phyloP scores from a whole-genome alignment of 2,113 vertebrate species.

The Suricata suricatta region DNA sequence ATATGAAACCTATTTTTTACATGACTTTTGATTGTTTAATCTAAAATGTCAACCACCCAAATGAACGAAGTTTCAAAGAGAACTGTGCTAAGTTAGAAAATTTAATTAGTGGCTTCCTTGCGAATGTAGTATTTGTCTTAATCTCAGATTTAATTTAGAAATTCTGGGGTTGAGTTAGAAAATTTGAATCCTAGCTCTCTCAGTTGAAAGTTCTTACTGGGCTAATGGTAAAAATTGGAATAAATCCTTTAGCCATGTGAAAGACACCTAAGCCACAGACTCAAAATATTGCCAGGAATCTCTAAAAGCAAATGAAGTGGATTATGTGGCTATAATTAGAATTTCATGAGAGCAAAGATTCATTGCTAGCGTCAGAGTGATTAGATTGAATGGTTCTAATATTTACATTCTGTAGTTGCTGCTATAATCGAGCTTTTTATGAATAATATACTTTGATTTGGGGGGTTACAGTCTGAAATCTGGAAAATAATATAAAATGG shows the following conservation, averaged over 20 bases:
- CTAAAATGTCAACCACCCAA: not conserved
- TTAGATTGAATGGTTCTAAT: conserved; percentile 25
- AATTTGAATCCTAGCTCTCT: not conserved
- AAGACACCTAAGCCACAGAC: conserved; percentile 6
- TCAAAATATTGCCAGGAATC: conserved; percentile 33
- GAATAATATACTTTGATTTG: conserved; percentile 26
- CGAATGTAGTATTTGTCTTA: not conserved
- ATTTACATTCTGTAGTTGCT: not conserved
- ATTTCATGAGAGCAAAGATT: conserved; percentile 20
- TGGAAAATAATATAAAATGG: not conserved
- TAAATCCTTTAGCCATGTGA: not conserved
- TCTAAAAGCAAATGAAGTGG: conserved; percentile 46
- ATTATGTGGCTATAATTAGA: not conserved
- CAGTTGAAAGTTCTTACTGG: not conserved
- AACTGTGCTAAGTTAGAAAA: not conserved
- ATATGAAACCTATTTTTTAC: not conserved
- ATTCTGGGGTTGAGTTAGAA: not conserved
- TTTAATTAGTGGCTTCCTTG: not conserved
- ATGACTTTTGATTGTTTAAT: not conserved
- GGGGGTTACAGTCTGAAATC: not conserved
- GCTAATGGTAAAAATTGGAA: not conserved
- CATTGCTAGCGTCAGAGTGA: not conserved
- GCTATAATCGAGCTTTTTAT: conserved; percentile 27
- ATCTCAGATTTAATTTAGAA: conserved; percentile 10
- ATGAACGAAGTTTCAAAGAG: not conserved